Evolutionary conservation across 2,888 invertebrate species (phyloP), one percentile per base, ranked within the genome.

Genomic region (Bibio marci): DNA sequence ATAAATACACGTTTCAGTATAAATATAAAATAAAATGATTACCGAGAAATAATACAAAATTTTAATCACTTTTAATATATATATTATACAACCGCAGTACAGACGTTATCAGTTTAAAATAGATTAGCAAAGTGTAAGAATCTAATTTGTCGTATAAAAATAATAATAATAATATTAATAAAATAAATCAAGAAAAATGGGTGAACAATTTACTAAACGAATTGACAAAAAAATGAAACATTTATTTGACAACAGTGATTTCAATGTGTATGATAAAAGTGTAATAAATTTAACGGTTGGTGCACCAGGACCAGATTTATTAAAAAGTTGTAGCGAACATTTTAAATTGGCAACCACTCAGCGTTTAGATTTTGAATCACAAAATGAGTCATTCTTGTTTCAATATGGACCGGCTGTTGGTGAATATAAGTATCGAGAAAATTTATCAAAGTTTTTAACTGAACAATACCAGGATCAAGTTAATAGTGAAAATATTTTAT

Each of bases 351-450:
- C 68, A 1, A 66, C 69, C 0, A 46, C 50, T 27, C 67, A 69
- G 47, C 56, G 66, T 48, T 50, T 68, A 63, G 49, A 53, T 26
- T 52, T 51, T 43, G 52, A 55, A 26, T 50, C 52, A 10, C 53
- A 55, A 37, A 56, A 53, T 4, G 56, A 58, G 30, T 55, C 56
- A 41, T 60, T 55, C 45, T 51, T 70, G 2, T 70, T 68, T 48
- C 70, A 70, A 53, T 70, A 70, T 49, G 70, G 70, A 7, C 59
- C 64, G n/a, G 58, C 63, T 2, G 55, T 60, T 17, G 70, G 70
- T 2, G 49, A 57, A n/a, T 62, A 58, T 55, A 64, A 63, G 43
- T 61, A 60, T 40, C 60, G 69, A 13, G 55, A 58, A 7, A 62
- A 63, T 43, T 54, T 70, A 41, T 56, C 65, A 0, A 56, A 58